Conservation (phyloP, 2,797 vertebrate species). For the Rhabdophis nuchalis region DNA sequence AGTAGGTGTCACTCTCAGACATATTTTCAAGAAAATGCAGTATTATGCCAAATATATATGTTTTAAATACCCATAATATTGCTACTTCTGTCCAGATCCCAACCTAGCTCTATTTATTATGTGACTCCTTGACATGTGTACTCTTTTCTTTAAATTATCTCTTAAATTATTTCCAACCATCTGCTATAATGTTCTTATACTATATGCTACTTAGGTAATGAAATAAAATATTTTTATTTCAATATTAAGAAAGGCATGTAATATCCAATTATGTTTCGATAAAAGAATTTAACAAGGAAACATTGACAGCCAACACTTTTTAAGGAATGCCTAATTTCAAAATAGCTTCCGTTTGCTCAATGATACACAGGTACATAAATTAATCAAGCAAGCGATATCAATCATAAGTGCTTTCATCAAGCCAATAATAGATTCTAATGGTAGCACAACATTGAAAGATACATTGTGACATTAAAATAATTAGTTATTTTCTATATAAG, state of each 20-base stretch:
- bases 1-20: background rate
- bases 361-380: background rate
- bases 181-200: background rate
- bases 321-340: background rate
- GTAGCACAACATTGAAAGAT: background rate
- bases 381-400: background rate
- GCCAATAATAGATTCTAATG: background rate
- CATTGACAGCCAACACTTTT: background rate
- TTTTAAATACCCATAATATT: background rate
- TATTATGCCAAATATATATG: background rate
- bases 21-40: background rate
- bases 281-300: background rate
- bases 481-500: background rate
- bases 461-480: background rate
- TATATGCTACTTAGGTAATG: background rate
- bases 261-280: background rate
- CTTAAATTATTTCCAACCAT: background rate
- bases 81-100: background rate
- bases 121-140: background rate
- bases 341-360: background rate
- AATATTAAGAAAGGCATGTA: background rate
- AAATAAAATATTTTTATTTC: background rate
- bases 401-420: background rate
- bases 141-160: background rate
- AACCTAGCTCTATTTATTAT: background rate